Base-by-base conservation (phyloP, 2,888 invertebrate species). In the Cactoblastis cactorum region DNA sequence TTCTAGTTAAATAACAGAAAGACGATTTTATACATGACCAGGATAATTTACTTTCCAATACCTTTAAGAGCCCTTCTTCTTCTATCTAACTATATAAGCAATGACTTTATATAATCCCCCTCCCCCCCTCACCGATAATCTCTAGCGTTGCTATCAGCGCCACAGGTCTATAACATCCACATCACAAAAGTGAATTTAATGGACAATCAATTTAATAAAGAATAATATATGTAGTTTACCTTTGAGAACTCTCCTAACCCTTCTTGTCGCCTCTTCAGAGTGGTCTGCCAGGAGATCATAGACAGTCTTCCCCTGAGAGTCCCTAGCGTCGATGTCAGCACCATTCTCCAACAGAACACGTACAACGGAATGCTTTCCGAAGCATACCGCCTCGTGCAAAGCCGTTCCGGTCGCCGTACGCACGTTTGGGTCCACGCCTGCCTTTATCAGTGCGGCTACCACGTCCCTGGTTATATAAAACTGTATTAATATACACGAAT, bases 371-470 rank as follows among this genome's bases (percentile, higher is more conserved):
- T 95, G 94, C 80, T 97, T 97, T 14, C 97, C 97, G 77, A 95
- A 97, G 18, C 97, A 91, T 0, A 97, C 97, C 0, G 98, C 98
- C 77, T 98, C 97, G 87, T 98, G 98, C 55, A 98, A 91, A 0
- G 98, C 96, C 4, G 97, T 97, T 0, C 98, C 98, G 28, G 94
- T 93, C 53, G 94, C 93, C 11, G 97, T 97, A 63, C 95, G 90
- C 28, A 95, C 92, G 83, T 98, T 97, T 3, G 97, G 96, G 76
- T 96, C 94, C 66, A 97, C 94, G 0, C 97, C 97, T 14, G 96
- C 95, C 9, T 94, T 92, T 46, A 98, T 90, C 1, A 98, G 89
- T 0, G 95, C 93, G 66, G 94, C 93, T 28, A 98, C 97, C 34
- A 98, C 96, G 49, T 92, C 92, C 80, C 95, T 95, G 84, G 15